phyloP scores from a whole-genome alignment of 2,113 vertebrate species.

The Ammodytes marinus region DNA sequence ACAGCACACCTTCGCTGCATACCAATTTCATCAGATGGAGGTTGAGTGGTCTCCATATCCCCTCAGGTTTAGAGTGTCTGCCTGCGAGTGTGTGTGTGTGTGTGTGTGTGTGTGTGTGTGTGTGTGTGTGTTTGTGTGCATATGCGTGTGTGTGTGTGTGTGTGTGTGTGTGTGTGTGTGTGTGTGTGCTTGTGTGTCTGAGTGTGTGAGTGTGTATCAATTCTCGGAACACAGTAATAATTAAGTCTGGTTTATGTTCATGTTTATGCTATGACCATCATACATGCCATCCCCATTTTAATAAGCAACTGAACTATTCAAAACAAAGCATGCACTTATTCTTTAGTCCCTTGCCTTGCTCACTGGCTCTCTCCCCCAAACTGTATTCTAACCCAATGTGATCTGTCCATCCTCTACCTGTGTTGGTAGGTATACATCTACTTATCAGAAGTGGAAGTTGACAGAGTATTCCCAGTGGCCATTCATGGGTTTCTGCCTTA shows the following conservation, averaged over 20 bases:
- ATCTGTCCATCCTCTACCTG: conserved; percentile 47
- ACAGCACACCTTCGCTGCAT: conserved; percentile 70
- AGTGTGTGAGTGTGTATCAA: not conserved
- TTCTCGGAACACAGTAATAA: conserved; percentile 16
- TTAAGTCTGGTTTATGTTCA: conserved; percentile 1
- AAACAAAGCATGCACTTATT: conserved; percentile 2
- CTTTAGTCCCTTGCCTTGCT: not conserved
- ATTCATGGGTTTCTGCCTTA: conserved; percentile 56
- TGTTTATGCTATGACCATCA: conserved; percentile 19
- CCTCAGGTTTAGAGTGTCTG: conserved; percentile 38
- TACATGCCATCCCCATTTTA: conserved; percentile 9
- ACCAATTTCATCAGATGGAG: conserved; percentile 70
- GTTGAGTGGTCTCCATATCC: conserved; percentile 49
- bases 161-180: conserved; percentile 3
- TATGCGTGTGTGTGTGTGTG: too few species aligned
- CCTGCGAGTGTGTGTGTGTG: not conserved
- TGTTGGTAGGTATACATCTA: conserved; percentile 55
- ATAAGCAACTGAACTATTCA: not conserved
- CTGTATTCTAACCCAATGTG: conserved; percentile 16
- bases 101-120: too few species aligned
- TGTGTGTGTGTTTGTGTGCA: too few species aligned
- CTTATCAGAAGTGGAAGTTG: conserved; percentile 63
- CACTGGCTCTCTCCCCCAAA: not conserved
- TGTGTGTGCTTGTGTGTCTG: conserved; percentile 4
- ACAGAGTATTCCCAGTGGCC: conserved; percentile 69